Percentiles rank a stretch among this genome's conserved stretches.
Evolutionary conservation across 2,888 invertebrate genomes (phyloP).

Genomic region (Abscondita cerata): DNA sequence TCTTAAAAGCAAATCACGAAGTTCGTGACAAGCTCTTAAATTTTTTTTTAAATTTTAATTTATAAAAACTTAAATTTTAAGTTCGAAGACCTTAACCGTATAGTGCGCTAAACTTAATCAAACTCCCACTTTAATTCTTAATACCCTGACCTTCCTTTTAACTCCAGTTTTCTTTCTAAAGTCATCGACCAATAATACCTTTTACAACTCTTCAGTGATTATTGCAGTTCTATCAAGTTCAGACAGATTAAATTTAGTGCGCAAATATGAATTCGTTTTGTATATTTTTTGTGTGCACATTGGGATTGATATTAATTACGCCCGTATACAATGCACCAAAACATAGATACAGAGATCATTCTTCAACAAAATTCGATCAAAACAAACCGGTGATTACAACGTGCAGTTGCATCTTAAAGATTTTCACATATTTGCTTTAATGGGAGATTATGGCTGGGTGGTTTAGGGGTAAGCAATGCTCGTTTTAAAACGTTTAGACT

Average conservation of each 20-base stretch:
- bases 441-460: slow-evolving; percentile 66
- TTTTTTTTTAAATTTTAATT: slow-evolving; percentile 3
- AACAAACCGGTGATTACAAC: slow-evolving; percentile 81
- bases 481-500: no score
- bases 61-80: slow-evolving; percentile 21
- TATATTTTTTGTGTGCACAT: slow-evolving; percentile 1
- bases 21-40: no score
- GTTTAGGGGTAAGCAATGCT: slow-evolving; percentile 68
- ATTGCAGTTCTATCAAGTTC: not conserved
- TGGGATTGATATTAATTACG: slow-evolving; percentile 9
- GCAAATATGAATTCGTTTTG: not conserved
- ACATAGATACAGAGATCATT: slow-evolving; percentile 20
- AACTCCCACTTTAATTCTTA: slow-evolving; percentile 34
- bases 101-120: slow-evolving; percentile 32
- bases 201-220: slow-evolving; percentile 20
- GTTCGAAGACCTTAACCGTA: slow-evolving; percentile 42
- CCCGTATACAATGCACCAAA: slow-evolving; percentile 26
- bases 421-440: slow-evolving; percentile 73
- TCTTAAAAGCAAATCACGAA: no score
- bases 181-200: slow-evolving; percentile 31
- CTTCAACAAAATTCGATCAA: slow-evolving; percentile 68
- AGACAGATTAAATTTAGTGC: not conserved
- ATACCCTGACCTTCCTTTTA: slow-evolving; percentile 36
- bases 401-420: slow-evolving; percentile 82
- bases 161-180: slow-evolving; percentile 14